Evolutionary conservation across 1,140 invertebrate species (phyloP).

Genomic region (Lasioglossum baleicum): DNA sequence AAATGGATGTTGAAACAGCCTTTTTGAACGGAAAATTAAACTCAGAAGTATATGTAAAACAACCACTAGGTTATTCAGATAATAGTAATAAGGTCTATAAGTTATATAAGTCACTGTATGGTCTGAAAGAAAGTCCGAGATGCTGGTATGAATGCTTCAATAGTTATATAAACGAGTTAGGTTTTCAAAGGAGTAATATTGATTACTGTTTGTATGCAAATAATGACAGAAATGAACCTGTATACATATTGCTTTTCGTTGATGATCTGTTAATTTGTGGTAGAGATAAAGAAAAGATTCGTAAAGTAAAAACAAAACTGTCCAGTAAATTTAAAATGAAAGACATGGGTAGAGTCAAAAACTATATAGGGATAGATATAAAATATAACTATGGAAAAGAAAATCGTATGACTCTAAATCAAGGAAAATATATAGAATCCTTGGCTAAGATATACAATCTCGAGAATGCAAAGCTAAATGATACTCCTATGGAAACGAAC

Average conservation of each 20-base stretch:
- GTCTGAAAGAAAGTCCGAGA: slow-evolving; percentile 43
- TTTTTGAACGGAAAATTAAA: slow-evolving; percentile 6
- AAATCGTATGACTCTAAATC: slow-evolving; percentile 63
- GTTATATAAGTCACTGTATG: slow-evolving; percentile 46
- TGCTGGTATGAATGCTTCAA: slow-evolving; percentile 57
- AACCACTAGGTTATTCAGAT: slow-evolving; percentile 52
- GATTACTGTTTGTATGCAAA: slow-evolving; percentile 63
- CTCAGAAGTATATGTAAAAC: slow-evolving; percentile 65
- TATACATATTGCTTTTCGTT: slow-evolving; percentile 63
- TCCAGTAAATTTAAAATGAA: neutral
- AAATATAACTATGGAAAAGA: slow-evolving; percentile 59
- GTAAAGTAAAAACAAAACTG: neutral
- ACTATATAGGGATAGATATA: slow-evolving; percentile 12
- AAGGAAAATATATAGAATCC: slow-evolving; percentile 74
- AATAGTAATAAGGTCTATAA: slow-evolving; percentile 39
- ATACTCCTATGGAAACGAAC: slow-evolving; percentile 25
- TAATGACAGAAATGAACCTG: slow-evolving; percentile 18
- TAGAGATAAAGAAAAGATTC: neutral
- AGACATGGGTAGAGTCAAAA: neutral
- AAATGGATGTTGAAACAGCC: slow-evolving; percentile 1
- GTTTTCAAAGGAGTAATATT: slow-evolving; percentile 37
- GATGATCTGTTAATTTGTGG: slow-evolving; percentile 54
- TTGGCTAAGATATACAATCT: slow-evolving; percentile 70
- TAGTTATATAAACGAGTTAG: slow-evolving; percentile 30
- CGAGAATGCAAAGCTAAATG: slow-evolving; percentile 54